These are phyloP conservation scores for Physeter macrocephalus DNA, from an alignment of 2,113 vertebrate species.

Conservation along the genomic window DNA sequence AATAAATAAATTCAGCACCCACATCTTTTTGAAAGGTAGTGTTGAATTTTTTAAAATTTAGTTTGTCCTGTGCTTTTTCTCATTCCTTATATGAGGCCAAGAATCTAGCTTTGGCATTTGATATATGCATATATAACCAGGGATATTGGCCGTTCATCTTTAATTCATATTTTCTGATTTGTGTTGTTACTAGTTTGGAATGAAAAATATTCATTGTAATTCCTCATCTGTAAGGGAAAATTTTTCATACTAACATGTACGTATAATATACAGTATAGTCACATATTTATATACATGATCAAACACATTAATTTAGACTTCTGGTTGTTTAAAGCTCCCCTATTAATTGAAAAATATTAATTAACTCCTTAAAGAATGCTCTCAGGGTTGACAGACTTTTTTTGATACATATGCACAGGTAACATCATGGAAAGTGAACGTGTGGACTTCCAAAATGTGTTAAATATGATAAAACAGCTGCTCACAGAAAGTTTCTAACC, in stretches of 20 bases:
- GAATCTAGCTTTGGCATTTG: not conserved
- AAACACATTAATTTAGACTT: not conserved
- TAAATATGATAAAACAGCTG: accelerated
- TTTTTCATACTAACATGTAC: not conserved
- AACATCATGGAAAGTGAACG: accelerated
- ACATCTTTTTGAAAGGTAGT: not conserved
- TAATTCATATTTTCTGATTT: not conserved
- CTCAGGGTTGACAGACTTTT: not conserved
- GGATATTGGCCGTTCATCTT: not conserved
- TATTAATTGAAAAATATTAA: not conserved
- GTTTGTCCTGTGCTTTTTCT: not conserved
- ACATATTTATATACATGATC: too few species aligned
- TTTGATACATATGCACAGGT: not conserved
- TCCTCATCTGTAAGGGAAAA: not conserved
- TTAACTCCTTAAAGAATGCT: not conserved
- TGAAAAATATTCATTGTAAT: not conserved
- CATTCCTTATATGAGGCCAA: not conserved
- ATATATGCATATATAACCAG: not conserved
- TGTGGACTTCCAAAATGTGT: not conserved
- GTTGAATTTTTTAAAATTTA: not conserved
- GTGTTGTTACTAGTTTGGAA: not conserved
- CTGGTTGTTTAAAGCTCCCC: not conserved
- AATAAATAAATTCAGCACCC: not conserved
- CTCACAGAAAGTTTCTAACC: not conserved
- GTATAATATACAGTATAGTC: too few species aligned